These are phyloP conservation scores for Manacus vitellinus DNA, from an alignment of 2,113 vertebrate genomes.

Conservation along the genomic window DNA sequence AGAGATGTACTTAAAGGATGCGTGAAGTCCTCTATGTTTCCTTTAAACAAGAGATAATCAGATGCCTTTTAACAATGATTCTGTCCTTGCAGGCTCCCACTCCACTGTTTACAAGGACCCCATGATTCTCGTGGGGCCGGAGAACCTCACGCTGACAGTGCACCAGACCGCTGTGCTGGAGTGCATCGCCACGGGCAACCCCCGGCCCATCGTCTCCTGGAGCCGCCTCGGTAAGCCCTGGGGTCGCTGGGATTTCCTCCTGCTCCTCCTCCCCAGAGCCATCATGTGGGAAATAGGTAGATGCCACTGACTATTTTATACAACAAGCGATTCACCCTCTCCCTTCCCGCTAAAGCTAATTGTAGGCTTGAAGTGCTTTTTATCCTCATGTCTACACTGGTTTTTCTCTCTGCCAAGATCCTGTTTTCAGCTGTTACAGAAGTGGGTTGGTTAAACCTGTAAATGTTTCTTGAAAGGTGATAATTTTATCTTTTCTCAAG, in stretches of 20 bases:
- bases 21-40: neutral
- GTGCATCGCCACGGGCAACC: constrained; percentile 97
- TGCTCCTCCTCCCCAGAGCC: neutral
- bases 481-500: constrained; percentile 52
- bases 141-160: constrained; percentile 97
- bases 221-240: constrained; percentile 90
- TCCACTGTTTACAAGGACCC: constrained; percentile 95
- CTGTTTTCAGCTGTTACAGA: constrained; percentile 6
- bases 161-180: constrained; percentile 97
- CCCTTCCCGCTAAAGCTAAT: neutral
- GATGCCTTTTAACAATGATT: neutral
- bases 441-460: constrained; percentile 47
- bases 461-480: constrained; percentile 57
- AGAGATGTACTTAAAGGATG: neutral
- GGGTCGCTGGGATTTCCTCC: neutral
- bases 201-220: constrained; percentile 98
- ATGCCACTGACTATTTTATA: neutral
- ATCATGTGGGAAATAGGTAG: neutral
- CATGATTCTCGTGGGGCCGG: constrained; percentile 92
- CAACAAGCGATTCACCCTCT: neutral
- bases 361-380: constrained; percentile 41
- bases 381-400: neutral
- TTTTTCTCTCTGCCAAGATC: constrained; percentile 25
- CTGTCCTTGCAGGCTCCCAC: constrained; percentile 81
- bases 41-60: neutral